Evolutionary conservation across 1,140 invertebrate species (phyloP), one percentile per base, ranked within the genome.

Genomic region (Melitaea cinxia): DNA sequence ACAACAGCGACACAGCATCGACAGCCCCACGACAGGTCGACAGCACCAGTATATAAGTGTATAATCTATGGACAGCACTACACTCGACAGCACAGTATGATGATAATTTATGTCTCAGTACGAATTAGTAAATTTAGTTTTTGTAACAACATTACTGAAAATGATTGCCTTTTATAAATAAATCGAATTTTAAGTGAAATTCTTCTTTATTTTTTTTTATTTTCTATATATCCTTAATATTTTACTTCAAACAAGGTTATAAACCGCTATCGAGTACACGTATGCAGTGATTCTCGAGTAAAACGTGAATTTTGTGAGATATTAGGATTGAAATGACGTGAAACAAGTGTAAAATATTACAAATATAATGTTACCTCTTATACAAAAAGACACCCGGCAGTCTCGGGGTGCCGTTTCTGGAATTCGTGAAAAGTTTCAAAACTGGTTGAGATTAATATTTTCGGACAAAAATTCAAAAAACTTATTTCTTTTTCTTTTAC

Each of bases 391-490:
- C 83, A 93, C 93, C n/a, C 89, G 93, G 15, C 23, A 73, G 33
- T 65, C 82, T 24, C 77, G 82, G 33, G 93, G 94, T 56, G 82
- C 94, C 35, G 80, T 93, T 14, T 93, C 93, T 61, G 92, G 94
- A 26, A 87, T 96, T 35, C 94, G 93, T 71, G 95, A 96, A 73
- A 96, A 95, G 78, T 72, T 97, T 0, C 88, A 93, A 68, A 94
- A 94, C 68, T 96, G 95, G 94, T 92, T 96, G n/a, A 93, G 98
- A 70, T 91, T 98, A 17, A 97, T 99, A 72, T 96, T 98, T 83
- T 95, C 97, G 1, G 98, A 99, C 87, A 94, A 94, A 80, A 98
- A 96, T 86, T 98, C 97, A 2, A 94, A 97, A 75, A 99, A 99
- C 91, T 92, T 99, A 67, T 98, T 99, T 86, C 91, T 98, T n/a